Evolutionary conservation across 37 sponge, comb jelly and placozoan genomes (phyloP), one percentile per base, ranked within the genome.

Genomic region (Geodia barretti): DNA sequence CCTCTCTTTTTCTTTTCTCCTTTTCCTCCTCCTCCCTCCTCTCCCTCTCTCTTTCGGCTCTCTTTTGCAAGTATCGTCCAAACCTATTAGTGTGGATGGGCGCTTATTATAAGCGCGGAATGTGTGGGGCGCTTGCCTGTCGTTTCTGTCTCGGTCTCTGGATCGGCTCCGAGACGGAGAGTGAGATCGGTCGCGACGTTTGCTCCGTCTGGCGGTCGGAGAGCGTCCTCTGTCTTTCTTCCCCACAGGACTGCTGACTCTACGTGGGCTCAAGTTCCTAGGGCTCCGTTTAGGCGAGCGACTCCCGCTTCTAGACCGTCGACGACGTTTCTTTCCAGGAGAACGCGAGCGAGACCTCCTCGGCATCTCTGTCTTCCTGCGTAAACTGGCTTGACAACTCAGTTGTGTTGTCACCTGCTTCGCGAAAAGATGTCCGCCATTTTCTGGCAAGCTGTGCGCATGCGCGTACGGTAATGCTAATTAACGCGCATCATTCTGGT

Each of bases 1-100:
- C 86, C 32, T 82, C 83, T 58, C 76, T 85, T 41, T 41, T 84
- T 40, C 69, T 70, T 42, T 78, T 82, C 67, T 91, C 83, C 37
- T 82, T 72, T 39, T 91, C 91, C 30, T 86, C 83, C 26, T 71
- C 39, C 34, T 72, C 33, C 42, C 76, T 70, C 67, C 62, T 65
- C 23, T 86, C 86, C 60, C 72, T 87, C 26, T 89, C 89, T 11
- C 74, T 35, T 28, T 89, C 89, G 8, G 26, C 40, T 61, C 83
- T 59, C 73, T 40, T 73, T 37, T 79, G 79, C 25, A 79, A 0
- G 24, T 75, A 32, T 68, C 87, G 87, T 26, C 87, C 87, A 80
- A 80, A 86, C 47, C 87, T 86, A 39, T 24, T 8, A 17, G 25
- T 36, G 28, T 23, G 38, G 64, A 39, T 67, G 3, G 29, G 23